These are phyloP conservation scores for Steinernema hermaphroditum DNA, from an alignment of 2,888 invertebrate species.

Conservation along the genomic window DNA sequence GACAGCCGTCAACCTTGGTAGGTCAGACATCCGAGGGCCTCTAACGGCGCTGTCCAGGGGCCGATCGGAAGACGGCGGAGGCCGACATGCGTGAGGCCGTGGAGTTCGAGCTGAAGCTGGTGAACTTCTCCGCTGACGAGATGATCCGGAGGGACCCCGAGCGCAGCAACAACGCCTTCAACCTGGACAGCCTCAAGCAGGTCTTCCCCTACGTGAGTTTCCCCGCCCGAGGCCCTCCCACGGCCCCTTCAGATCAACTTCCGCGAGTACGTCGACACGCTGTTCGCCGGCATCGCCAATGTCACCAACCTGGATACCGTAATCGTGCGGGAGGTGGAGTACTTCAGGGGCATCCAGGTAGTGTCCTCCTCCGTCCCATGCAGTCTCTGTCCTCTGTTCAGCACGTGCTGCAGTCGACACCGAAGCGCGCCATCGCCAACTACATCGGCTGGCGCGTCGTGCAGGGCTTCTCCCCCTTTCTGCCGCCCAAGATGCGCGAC, in stretches of 20 bases:
- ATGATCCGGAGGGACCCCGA: constrained; percentile 59
- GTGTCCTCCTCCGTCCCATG: background rate
- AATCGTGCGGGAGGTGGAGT: constrained; percentile 59
- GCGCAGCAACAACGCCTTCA: constrained; percentile 59
- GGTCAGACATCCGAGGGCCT: background rate
- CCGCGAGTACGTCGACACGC: constrained; percentile 50
- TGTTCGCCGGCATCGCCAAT: constrained; percentile 54
- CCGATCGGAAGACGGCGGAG: constrained; percentile 39
- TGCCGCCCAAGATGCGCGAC: constrained; percentile 53
- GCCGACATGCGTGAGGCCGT: constrained; percentile 60
- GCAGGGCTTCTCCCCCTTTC: constrained; percentile 60
- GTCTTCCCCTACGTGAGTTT: constrained; percentile 53
- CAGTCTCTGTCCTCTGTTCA: constrained; percentile 36
- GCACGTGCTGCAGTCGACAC: constrained; percentile 54
- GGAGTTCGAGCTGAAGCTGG: constrained; percentile 60
- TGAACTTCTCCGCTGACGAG: constrained; percentile 60
- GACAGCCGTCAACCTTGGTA: constrained; percentile 52
- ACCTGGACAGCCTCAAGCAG: constrained; percentile 51
- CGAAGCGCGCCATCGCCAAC: constrained; percentile 59
- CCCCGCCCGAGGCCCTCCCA: background rate
- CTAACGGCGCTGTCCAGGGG: constrained; percentile 43
- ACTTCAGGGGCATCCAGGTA: constrained; percentile 58
- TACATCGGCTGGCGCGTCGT: constrained; percentile 64
- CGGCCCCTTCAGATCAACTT: constrained; percentile 53
- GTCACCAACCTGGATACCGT: constrained; percentile 58